Evolutionary conservation across 1,140 invertebrate species (phyloP), one percentile per base, ranked within the genome.

Genomic region (Listronotus bonariensis): DNA sequence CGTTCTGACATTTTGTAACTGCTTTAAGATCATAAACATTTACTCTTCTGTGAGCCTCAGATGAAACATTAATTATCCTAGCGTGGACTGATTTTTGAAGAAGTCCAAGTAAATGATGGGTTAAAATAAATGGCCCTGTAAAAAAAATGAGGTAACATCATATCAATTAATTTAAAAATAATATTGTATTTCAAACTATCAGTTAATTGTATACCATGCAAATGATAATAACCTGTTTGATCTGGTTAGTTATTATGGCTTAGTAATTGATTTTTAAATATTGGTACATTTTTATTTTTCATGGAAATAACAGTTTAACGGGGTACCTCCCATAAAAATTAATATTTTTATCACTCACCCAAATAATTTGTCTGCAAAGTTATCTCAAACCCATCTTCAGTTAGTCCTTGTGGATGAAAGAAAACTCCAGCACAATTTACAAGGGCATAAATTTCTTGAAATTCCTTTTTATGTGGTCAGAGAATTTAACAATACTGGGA

Each of bases 341-440:
- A 6, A 3, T 18, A 18, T 12, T 55, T 9, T 15, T 56, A 48
- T 9, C 10, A 18, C 65, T 60, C 74, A 78, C 77, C 76, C 63
- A 88, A 79, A 78, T 87, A 83, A 76, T 88, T 88, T 2, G 85
- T 82, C 75, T 87, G 86, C 68, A 87, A 85, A 36, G 83, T 86
- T 18, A 77, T 72, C 73, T 88, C 87, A 72, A 83, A 81, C 34
- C 80, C 80, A 75, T 88, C 85, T 62, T 81, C 81, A 17, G 86
- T 87, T 56, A 80, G 48, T 53, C 73, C 73, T 65, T 81, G 80
- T 17, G 82, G 79, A 62, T 82, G 72, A 64, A 81, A 82, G 76
- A 87, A 86, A 11, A 87, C 80, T 26, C 80, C 86, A 38, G 86
- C 87, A 79, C 88, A 88, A 68, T 88, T 80, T 15, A 88, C 83